phyloP scores from a whole-genome alignment of 2,888 invertebrate species.

The Agriotes lineatus region DNA sequence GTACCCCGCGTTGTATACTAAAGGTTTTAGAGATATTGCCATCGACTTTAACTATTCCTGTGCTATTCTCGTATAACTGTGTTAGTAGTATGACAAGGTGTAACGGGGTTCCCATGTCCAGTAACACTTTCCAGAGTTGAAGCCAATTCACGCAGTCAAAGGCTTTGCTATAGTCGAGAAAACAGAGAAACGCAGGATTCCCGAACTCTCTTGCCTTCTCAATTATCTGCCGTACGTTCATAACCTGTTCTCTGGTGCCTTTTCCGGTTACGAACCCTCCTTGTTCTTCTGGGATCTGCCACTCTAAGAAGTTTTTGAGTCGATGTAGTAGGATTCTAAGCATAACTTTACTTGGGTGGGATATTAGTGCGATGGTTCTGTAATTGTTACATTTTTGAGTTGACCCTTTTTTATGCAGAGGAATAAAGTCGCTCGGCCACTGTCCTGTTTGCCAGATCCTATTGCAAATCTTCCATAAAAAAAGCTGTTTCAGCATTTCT shows the following conservation, averaged over 20 bases:
- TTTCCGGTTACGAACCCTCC: not conserved
- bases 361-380: not conserved
- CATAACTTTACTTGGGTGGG: not conserved
- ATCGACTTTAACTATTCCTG: not conserved
- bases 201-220: slow-evolving; percentile 8
- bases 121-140: not conserved
- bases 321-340: not conserved
- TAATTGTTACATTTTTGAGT: not conserved
- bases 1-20: not conserved
- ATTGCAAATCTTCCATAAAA: not conserved
- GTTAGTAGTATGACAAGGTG: not conserved
- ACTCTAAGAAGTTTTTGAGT: not conserved
- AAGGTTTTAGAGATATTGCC: not conserved
- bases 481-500: not conserved
- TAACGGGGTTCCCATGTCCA: not conserved
- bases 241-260: too few relatives aligned
- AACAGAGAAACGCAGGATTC: not conserved
- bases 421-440: not conserved
- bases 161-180: slow-evolving; percentile 4
- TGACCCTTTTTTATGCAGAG: not conserved
- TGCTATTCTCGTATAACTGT: not conserved
- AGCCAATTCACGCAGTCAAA: too few relatives aligned
- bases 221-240: slow-evolving; percentile 9
- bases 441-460: not conserved
- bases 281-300: not conserved